Percentiles rank a stretch among this genome's conserved stretches.
Conservation (phyloP, 2,888 invertebrate genomes). For the Schizotus pectinicornis region DNA sequence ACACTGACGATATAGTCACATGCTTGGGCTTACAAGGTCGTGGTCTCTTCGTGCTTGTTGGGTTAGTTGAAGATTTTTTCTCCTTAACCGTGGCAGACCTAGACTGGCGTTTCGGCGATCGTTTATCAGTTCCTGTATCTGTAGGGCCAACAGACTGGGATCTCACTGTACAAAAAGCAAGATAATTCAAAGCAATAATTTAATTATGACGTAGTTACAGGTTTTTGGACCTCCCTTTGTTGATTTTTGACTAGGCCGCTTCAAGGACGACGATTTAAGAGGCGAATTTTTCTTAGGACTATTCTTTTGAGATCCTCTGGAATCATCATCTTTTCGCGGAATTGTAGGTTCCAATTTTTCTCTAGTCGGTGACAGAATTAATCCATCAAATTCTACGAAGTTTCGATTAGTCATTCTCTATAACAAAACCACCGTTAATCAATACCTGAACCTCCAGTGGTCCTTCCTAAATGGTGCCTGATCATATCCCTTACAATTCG, state of each 20-base stretch:
- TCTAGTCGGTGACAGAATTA: constrained; percentile 72
- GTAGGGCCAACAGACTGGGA: constrained; percentile 75
- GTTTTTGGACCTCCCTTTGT: constrained; percentile 64
- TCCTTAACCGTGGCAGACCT: constrained; percentile 70
- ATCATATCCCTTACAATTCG: constrained; percentile 70
- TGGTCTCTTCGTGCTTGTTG: constrained; percentile 66
- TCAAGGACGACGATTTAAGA: constrained; percentile 63
- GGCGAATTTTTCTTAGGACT: constrained; percentile 65
- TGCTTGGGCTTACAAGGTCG: constrained; percentile 70
- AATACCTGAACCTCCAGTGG: constrained; percentile 69
- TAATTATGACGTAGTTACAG: constrained; percentile 46
- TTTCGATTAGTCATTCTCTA: constrained; percentile 1
- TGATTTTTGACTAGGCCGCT: constrained; percentile 59
- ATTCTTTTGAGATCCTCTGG: constrained; percentile 58
- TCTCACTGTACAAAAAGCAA: constrained; percentile 59
- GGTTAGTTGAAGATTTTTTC: constrained; percentile 69
- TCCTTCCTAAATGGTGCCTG: constrained; percentile 74
- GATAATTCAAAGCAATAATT: not conserved
- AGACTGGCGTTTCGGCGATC: constrained; percentile 80
- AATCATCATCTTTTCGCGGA: constrained; percentile 64
- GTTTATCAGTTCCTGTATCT: constrained; percentile 63
- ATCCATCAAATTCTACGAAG: constrained; percentile 65
- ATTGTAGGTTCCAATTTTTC: constrained; percentile 75
- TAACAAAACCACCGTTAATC: not conserved
- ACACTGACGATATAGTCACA: constrained; percentile 47